A percentile compares a stretch with the other conserved stretches of the same genome.
Evolutionary conservation across 2,113 vertebrate genomes (phyloP).

Genomic region (Cariama cristata): DNA sequence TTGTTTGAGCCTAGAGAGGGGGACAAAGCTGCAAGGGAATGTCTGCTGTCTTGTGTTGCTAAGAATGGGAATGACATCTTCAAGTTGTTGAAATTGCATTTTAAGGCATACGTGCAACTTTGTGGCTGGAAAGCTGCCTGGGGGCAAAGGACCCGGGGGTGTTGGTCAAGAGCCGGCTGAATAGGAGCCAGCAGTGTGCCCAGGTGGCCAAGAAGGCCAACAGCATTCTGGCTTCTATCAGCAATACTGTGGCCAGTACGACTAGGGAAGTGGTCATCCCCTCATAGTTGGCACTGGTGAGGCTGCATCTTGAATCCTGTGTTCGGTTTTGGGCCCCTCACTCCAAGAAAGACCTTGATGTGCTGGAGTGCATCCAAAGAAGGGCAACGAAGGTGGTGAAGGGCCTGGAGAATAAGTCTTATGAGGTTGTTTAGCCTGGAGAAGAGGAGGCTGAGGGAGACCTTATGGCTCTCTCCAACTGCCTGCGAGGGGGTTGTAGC

Average conservation of each 20-base stretch:
- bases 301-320: rapidly evolving
- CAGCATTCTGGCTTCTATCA: not conserved
- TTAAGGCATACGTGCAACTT: not conserved
- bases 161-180: rapidly evolving
- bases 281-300: not conserved
- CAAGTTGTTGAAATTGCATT: not conserved
- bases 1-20: not conserved
- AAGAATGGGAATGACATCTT: too few species aligned
- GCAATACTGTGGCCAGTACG: not conserved
- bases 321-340: not conserved
- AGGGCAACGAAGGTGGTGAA: rapidly evolving
- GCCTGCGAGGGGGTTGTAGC: not conserved
- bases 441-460: not conserved
- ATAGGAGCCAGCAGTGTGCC: not conserved
- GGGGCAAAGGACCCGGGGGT: not conserved
- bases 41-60: not conserved
- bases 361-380: not conserved
- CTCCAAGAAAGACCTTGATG: not conserved
- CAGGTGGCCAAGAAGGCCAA: not conserved
- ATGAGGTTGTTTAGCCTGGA: not conserved
- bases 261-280: rapidly evolving
- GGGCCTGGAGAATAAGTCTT: not conserved
- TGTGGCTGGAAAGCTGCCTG: not conserved
- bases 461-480: not conserved
- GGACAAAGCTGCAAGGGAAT: not conserved